A percentile compares a stretch with the other conserved stretches of the same genome.
Conservation (phyloP, 53 echinoderm and acorn worm species). For the Crossaster papposus region DNA sequence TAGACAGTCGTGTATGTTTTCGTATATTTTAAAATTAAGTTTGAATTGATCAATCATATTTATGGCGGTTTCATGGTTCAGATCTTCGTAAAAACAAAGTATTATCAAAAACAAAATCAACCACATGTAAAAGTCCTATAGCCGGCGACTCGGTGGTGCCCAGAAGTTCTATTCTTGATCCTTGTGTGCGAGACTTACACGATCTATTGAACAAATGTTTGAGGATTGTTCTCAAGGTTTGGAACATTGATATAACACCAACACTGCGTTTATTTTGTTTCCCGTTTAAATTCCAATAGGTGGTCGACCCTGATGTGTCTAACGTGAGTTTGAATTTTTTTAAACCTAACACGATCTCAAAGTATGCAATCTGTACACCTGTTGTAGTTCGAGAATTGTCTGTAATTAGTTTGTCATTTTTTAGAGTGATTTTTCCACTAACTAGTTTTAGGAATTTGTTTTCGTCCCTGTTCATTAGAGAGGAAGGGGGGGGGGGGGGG, state of each 20-base stretch:
- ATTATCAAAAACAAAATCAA: too few species aligned
- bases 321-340: slow-evolving; percentile 78
- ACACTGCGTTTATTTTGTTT: slow-evolving; percentile 57
- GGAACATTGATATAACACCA: not conserved
- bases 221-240: not conserved
- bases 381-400: not conserved
- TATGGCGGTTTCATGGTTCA: too few species aligned
- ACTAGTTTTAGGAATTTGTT: not conserved
- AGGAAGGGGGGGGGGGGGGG: not conserved
- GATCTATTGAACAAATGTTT: not conserved
- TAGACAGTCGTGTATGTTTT: too few species aligned
- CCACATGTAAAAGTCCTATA: too few species aligned
- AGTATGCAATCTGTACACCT: not conserved
- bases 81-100: too few species aligned
- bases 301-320: slow-evolving; percentile 81
- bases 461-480: too few species aligned
- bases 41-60: too few species aligned
- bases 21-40: too few species aligned
- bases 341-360: slow-evolving; percentile 24
- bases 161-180: too few species aligned
- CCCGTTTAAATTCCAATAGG: slow-evolving; percentile 60
- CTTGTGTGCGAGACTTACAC: too few species aligned
- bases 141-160: too few species aligned
- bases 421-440: not conserved
- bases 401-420: not conserved